Evolutionary conservation across 2,888 invertebrate genomes (phyloP).

Genomic region (Melanophora roralis): DNA sequence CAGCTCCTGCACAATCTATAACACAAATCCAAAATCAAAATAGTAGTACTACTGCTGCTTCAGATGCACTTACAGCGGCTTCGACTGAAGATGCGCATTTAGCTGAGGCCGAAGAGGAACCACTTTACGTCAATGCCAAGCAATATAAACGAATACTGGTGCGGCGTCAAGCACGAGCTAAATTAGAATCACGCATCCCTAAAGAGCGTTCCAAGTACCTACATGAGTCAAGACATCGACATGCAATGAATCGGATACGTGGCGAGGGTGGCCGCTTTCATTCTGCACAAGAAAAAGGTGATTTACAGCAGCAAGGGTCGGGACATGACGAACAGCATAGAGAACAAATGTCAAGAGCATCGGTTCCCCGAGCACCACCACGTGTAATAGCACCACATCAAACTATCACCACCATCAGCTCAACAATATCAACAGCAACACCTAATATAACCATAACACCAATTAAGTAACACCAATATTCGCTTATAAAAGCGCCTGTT

Average conservation of each 20-base stretch:
- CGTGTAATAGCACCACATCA: slow-evolving; percentile 76
- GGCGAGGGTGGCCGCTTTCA: slow-evolving; percentile 98
- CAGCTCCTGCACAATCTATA: slow-evolving; percentile 43
- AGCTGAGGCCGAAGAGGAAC: slow-evolving; percentile 87
- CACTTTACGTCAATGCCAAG: slow-evolving; percentile 98
- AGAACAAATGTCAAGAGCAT: slow-evolving; percentile 61
- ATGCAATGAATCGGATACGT: slow-evolving; percentile 97
- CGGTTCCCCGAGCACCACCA: slow-evolving; percentile 70
- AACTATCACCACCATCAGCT: slow-evolving; percentile 71
- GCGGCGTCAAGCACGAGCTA: slow-evolving; percentile 94
- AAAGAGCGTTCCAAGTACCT: slow-evolving; percentile 98
- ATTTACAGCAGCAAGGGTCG: slow-evolving; percentile 62
- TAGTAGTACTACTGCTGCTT: slow-evolving; percentile 63
- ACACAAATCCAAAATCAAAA: slow-evolving; percentile 55
- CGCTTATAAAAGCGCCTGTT: slow-evolving; percentile 56
- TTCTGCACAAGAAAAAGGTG: slow-evolving; percentile 79
- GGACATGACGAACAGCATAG: slow-evolving; percentile 60
- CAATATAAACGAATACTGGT: slow-evolving; percentile 98
- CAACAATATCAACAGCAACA: slow-evolving; percentile 67
- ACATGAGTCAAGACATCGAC: slow-evolving; percentile 97
- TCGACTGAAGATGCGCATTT: slow-evolving; percentile 69
- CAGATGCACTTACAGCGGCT: slow-evolving; percentile 65
- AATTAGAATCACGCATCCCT: slow-evolving; percentile 96
- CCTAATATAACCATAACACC: slow-evolving; percentile 76
- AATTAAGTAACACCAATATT: slow-evolving; percentile 69